Conservation (phyloP, 2,888 invertebrate genomes). For the Leptothorax acervorum region DNA sequence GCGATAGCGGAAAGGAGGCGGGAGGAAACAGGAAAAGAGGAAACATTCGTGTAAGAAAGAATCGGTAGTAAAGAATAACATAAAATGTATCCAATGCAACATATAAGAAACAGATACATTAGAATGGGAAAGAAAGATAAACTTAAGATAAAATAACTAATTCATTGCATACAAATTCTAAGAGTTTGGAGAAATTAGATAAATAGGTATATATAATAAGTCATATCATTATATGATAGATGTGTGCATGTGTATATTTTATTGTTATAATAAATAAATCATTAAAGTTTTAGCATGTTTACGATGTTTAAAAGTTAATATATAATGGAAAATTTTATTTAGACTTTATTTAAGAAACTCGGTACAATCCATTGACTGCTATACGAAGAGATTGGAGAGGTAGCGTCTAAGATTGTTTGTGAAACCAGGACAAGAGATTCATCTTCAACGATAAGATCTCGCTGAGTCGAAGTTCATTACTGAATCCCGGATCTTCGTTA, state of each 20-base stretch:
- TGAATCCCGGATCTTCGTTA: constrained; percentile 32
- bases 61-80: constrained; percentile 1
- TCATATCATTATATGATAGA: background rate
- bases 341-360: constrained; percentile 1
- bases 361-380: background rate
- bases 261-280: background rate
- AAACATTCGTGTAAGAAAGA: constrained; percentile 10
- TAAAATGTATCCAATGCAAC: background rate
- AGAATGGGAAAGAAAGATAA: background rate
- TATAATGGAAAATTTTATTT: background rate
- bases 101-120: background rate
- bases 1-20: background rate
- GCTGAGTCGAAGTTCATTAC: constrained; percentile 31
- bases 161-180: background rate
- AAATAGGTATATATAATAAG: background rate
- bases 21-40: background rate
- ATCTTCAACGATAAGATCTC: constrained; percentile 25
- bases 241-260: too few relatives aligned
- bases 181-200: background rate
- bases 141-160: background rate
- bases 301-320: background rate
- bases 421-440: constrained; percentile 39
- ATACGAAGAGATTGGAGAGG: constrained; percentile 13
- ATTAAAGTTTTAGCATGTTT: background rate
- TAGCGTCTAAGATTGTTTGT: constrained; percentile 30